phyloP scores from a whole-genome alignment of 2,888 invertebrate genomes.

The Hirtodrosophila duncani region DNA sequence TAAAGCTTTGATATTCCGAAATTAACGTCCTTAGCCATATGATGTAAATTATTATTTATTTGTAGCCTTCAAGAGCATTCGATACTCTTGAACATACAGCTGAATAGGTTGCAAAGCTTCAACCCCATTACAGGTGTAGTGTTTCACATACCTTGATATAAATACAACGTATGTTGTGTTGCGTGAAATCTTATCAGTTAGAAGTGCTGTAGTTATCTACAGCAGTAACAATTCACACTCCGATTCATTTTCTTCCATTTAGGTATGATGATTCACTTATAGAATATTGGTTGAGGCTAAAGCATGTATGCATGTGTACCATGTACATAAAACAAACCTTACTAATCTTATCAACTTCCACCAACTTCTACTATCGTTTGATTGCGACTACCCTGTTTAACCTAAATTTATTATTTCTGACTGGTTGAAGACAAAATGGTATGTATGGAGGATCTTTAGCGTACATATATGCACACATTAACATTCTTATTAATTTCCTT shows the following conservation, averaged over 20 bases:
- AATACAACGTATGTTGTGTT: slow-evolving; percentile 4
- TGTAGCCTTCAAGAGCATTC: no score
- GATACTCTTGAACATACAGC: background rate
- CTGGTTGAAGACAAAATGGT: background rate
- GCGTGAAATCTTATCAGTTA: slow-evolving; percentile 49
- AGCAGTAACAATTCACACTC: slow-evolving; percentile 17
- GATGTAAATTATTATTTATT: no score
- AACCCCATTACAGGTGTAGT: slow-evolving; percentile 48
- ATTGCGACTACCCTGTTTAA: slow-evolving; percentile 10
- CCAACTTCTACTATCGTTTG: slow-evolving; percentile 13
- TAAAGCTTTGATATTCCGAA: no score
- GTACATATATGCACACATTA: background rate
- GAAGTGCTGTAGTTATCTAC: slow-evolving; percentile 36
- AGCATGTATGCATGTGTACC: slow-evolving; percentile 1
- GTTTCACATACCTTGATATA: slow-evolving; percentile 29
- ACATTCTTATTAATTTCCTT: no score
- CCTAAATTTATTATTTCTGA: slow-evolving; percentile 28
- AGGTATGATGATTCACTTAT: slow-evolving; percentile 9
- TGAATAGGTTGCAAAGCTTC: slow-evolving; percentile 2
- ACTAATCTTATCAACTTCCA: slow-evolving; percentile 50
- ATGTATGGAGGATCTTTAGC: background rate
- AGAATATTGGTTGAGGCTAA: no score
- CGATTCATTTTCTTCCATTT: slow-evolving; percentile 17
- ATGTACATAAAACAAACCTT: slow-evolving; percentile 53
- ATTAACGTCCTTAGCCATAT: no score